Evolutionary conservation across 1,140 invertebrate genomes (phyloP), one percentile per base, ranked within the genome.

Genomic region (Macrostomum lignano): DNA sequence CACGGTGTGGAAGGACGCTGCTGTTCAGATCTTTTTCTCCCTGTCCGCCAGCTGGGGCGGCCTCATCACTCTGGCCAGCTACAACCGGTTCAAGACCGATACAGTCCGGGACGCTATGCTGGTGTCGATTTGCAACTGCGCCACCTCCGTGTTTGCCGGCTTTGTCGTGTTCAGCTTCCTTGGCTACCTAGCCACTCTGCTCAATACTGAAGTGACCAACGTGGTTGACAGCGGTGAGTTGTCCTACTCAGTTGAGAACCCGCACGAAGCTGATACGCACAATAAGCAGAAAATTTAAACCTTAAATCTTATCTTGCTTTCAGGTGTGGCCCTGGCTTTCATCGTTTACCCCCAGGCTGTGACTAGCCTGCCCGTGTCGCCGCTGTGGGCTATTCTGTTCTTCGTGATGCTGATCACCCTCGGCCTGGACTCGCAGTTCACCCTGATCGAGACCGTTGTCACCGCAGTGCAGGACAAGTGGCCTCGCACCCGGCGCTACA

Each of bases 91-190:
- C 43, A 64, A 66, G 21, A 73, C 73, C 46, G 72, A 74, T 42
- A 73, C 71, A 14, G 15, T 28, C 52, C 78, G 75, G 49, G 79
- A 91, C 50, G 76, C 81, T 2, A 47, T 91, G 25, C 77, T 86
- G 36, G 77, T 88, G 1, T 88, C 79, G 44, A 67, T 72, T 21
- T 7, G 14, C 17, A 17, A 28, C 9, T 28, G 17, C 43, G 72
- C 72, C 49, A 70, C 70, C 67, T 70, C 52, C 62, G 60, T 49
- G 7, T 43, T 79, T 9, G 73, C 77, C 21, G 75, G 74, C 2
- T 86, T 91, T 48, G 82, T 86, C 3, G 86, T 91, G 44, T 93
- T 93, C 58, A 86, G 79, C 0, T 77, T 93, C 1, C 73, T 93
- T 25, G 82, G 82, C 3, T 91, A 82, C 52, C 88, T 93, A 81